Evolutionary conservation across 2,113 vertebrate species (phyloP), one percentile per base, ranked within the genome.

Genomic region (Puffinus mauretanicus): DNA sequence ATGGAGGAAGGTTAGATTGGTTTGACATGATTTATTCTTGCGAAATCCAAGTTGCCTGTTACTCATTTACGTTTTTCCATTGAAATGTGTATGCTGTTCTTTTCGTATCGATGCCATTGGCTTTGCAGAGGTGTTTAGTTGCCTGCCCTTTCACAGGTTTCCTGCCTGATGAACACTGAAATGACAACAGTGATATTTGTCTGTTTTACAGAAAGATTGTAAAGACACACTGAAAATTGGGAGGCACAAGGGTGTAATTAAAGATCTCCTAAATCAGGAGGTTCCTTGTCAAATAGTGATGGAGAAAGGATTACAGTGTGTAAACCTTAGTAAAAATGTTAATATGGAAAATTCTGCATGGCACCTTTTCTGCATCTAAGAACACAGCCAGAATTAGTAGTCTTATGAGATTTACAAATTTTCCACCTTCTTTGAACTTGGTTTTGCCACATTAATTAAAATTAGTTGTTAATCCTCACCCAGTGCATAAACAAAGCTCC

Each of bases 401-500:
- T 83, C 64, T 73, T 70, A 40, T 4, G 73, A 96, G 93, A 81
- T 78, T 94, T 93, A 62, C 36, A 73, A n/a, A 62, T 78, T 91
- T 96, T 66, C 72, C 32, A 0, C 77, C 76, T 90, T 79, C 88
- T 94, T 94, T 96, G 92, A 86, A 89, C 87, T 93, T 73, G 54
- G 11, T 84, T 94, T 93, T 93, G 67, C 77, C 81, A 81, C 83
- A 66, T 94, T 89, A 93, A 94, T 97, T 95, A 89, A 84, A 96
- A 94, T 75, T 42, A 81, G 27, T 88, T 52, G 60, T 86, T 91
- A 96, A 91, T 94, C 72, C 64, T 77, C 34, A 84, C 34, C 55
- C 86, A 66, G 54, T 78, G 67, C 64, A 57, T 91, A 88, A 95
- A 83, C 72, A 93, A 88, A 88, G 77, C 51, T 81, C 64, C 64